Conservation (phyloP, 2,113 vertebrate genomes). For the Xyrauchen texanus region DNA sequence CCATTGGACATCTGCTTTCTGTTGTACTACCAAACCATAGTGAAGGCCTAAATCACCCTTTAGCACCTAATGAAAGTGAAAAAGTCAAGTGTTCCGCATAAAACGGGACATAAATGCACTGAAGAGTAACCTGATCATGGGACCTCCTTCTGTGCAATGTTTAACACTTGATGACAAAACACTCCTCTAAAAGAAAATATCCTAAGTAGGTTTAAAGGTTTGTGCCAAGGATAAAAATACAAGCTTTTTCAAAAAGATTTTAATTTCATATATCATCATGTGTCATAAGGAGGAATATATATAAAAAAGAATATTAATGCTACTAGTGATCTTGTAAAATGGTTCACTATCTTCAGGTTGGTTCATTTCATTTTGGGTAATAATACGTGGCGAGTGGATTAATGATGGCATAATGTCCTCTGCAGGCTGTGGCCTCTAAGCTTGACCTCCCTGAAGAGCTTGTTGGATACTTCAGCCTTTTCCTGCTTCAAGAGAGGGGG, state of each 20-base stretch:
- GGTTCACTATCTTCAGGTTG: no score
- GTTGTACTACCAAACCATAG: neutral
- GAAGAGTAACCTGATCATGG: conserved; percentile 27
- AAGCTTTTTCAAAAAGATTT: no score
- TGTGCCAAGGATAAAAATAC: no score
- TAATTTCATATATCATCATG: no score
- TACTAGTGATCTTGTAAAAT: no score
- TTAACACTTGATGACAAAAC: neutral
- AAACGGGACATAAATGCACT: neutral
- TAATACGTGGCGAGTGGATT: neutral
- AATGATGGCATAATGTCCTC: neutral
- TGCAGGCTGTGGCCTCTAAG: conserved; percentile 91
- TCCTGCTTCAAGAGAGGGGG: conserved; percentile 85
- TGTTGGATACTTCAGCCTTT: conserved; percentile 94
- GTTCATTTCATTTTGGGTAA: no score
- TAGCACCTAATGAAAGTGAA: neutral
- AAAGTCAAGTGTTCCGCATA: conserved; percentile 1
- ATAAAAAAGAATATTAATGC: no score
- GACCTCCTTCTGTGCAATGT: neutral
- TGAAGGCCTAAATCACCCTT: neutral
- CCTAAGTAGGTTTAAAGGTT: no score
- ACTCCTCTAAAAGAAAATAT: no score
- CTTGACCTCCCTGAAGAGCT: conserved; percentile 94
- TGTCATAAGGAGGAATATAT: no score
- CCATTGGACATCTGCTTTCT: neutral